Base-by-base conservation (phyloP, 2,888 invertebrate genomes). In the Autographa gamma region DNA sequence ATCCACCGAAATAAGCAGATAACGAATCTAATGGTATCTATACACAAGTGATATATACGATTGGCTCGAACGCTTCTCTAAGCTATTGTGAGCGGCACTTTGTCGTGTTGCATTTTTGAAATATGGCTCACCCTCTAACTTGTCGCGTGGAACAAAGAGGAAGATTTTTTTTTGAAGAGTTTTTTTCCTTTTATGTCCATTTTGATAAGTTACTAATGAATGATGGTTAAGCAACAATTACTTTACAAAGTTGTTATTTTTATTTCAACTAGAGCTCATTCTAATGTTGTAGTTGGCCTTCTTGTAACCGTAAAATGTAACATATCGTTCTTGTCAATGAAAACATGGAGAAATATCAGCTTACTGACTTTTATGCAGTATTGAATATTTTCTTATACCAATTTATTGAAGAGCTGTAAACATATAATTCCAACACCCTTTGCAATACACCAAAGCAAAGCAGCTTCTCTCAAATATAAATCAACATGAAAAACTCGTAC, bases 1-100 rank as follows among this genome's bases (percentile, higher is more conserved):
- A 95, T 95, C 93, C 93, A 93, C 92, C 92, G 93, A 94, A 95
- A 95, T 95, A 95, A 94, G 93, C 91, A 92, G 93, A 94, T 95
- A 95, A 95, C 95, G 92, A 95, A 93, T 89, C 89, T 94, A 93
- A 95, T 93, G 89, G 88, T 88, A 88, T 87, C 88, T 87, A 83
- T 85, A 86, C 81, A 86, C 85, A 87, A 84, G 87, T 83, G 85
- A 86, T 86, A 83, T 84, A 84, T 83, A 85, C 88, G 88, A 92
- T 92, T 92, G 92, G 90, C 90, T 81, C 63, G 75, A 74, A 66
- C 75, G 80, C 69, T 81, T 81, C 74, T 81, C 71, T 79, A 74
- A 79, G 76, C 74, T 79, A 78, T 79, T 71, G 79, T 74, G 73
- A 72, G 69, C 59, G 79, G 74, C 74, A 74, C 79, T 71, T 65